Conservation (phyloP, 2,797 vertebrate species). For the Octomys mimax region DNA sequence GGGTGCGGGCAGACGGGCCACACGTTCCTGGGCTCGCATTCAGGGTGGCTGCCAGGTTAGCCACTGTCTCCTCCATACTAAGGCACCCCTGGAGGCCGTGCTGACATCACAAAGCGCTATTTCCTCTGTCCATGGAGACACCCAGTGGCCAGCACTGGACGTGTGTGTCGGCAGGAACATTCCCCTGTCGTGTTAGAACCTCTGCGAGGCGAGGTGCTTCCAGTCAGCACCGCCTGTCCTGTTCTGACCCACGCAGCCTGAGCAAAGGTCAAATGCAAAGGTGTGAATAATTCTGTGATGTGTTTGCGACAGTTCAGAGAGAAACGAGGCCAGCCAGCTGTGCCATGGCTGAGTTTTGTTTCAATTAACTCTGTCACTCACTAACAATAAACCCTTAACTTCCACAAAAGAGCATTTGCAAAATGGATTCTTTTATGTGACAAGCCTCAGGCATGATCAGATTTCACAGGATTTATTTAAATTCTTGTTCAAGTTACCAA, state of each 20-base stretch:
- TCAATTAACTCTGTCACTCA: slow-evolving; percentile 26
- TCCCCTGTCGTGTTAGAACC: too few species aligned
- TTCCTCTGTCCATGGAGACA: neutral
- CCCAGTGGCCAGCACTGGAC: neutral
- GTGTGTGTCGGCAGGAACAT: neutral
- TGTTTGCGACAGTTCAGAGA: neutral
- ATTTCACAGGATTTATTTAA: neutral
- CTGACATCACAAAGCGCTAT: neutral
- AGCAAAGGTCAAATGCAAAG: neutral
- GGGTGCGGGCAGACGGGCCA: neutral
- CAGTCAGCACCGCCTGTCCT: too few species aligned
- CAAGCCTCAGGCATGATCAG: neutral
- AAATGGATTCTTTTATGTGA: neutral
- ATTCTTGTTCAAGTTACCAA: neutral
- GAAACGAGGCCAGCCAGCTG: neutral
- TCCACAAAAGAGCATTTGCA: neutral
- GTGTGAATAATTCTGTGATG: too few species aligned
- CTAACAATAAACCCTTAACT: slow-evolving; percentile 18
- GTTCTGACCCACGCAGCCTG: neutral
- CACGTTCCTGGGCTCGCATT: neutral
- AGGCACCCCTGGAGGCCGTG: neutral
- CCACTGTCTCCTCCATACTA: neutral
- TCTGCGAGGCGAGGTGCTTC: neutral
- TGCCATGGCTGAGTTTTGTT: neutral
- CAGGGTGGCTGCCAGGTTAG: too few species aligned